A percentile compares a stretch with the other conserved stretches of the same genome.
phyloP scores from a whole-genome alignment of 92 coral and sea anemone genomes.

The Phenganax subtilis region DNA sequence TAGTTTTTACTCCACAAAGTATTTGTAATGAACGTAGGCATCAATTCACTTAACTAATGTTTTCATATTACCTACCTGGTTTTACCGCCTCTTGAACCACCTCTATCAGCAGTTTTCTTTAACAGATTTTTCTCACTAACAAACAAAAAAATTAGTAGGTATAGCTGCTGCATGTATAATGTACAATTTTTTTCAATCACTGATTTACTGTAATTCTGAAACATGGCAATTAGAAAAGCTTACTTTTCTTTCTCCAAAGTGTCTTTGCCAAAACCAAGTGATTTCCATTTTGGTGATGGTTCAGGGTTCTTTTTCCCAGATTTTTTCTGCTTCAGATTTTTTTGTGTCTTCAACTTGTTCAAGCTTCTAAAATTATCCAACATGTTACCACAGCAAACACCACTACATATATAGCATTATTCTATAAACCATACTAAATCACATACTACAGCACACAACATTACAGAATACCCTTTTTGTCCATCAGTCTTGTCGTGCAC shows the following conservation, averaged over 20 bases:
- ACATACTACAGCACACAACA: slow-evolving; percentile 49
- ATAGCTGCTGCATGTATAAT: not conserved
- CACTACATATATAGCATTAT: not conserved
- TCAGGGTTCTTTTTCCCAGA: slow-evolving; percentile 63
- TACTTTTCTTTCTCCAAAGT: slow-evolving; percentile 69
- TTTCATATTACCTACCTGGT: slow-evolving; percentile 11
- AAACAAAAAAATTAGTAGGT: not conserved
- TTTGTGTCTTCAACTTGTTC: slow-evolving; percentile 57
- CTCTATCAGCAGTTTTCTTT: slow-evolving; percentile 23
- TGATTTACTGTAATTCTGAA: not conserved
- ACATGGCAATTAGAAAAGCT: slow-evolving; percentile 4
- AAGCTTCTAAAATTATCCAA: slow-evolving; percentile 56
- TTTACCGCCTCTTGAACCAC: slow-evolving; percentile 20
- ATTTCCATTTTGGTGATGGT: slow-evolving; percentile 95
- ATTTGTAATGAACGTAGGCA: not conserved
- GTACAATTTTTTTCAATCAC: not conserved
- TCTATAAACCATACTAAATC: slow-evolving; percentile 34
- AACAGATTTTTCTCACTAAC: slow-evolving; percentile 29
- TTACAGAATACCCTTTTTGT: slow-evolving; percentile 32
- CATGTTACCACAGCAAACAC: not conserved
- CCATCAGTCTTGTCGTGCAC: slow-evolving; percentile 33
- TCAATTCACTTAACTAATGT: too few species aligned
- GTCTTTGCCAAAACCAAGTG: slow-evolving; percentile 70
- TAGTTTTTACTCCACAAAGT: not conserved
- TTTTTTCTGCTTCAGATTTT: slow-evolving; percentile 64